Percentiles rank a stretch among this genome's conserved stretches.
Conservation (phyloP, 2,888 invertebrate species). For the Onchidella celtica region DNA sequence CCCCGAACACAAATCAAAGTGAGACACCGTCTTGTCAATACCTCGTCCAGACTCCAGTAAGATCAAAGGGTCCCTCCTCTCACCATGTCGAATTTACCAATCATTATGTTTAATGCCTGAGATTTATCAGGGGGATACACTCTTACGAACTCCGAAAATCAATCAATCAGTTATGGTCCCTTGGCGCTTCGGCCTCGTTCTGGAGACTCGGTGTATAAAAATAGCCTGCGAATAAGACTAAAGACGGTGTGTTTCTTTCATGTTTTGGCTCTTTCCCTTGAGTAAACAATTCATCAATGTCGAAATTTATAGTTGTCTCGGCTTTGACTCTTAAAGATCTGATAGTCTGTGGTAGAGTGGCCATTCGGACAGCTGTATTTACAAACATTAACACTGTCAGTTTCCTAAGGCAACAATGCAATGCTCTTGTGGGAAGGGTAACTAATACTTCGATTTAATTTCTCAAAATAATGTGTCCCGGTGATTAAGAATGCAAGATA, state of each 20-base stretch:
- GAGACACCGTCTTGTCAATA: no score
- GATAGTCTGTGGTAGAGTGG: no score
- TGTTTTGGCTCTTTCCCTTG: neutral
- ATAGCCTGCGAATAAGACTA: neutral
- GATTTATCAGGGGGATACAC: slow-evolving; percentile 13
- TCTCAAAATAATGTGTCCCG: no score
- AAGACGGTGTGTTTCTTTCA: neutral
- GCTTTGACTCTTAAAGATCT: no score
- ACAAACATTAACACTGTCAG: no score
- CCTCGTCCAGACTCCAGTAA: neutral
- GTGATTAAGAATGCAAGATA: no score
- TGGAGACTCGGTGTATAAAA: neutral
- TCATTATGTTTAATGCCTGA: neutral
- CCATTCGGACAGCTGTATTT: no score
- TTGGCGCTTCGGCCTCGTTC: neutral
- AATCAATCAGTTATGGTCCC: neutral
- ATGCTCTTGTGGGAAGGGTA: no score
- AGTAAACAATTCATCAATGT: neutral
- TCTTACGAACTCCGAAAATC: neutral
- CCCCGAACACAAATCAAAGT: no score
- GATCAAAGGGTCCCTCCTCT: neutral
- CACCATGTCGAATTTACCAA: neutral
- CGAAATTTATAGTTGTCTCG: neutral
- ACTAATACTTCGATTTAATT: no score
- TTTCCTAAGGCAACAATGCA: no score